Base-by-base conservation (phyloP, 2,888 invertebrate genomes). In the Orthosia incerta region DNA sequence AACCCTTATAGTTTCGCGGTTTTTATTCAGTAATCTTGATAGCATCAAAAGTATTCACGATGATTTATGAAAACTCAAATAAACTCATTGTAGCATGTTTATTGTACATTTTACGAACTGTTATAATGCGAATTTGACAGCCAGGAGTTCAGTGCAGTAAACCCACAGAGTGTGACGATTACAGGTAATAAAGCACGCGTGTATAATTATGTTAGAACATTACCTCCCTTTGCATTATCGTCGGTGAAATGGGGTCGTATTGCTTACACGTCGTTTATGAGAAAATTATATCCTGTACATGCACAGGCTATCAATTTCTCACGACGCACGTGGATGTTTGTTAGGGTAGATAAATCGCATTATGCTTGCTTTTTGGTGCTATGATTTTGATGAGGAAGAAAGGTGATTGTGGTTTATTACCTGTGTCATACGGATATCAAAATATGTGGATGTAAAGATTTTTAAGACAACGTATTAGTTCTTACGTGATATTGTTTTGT, bases 131-230 rank as follows among this genome's bases (percentile, higher is more conserved):
- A 67, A 46, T 67, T 67, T 63, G 73, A 78, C 45, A 46, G 59
- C 48, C 31, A 20, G n/a, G 13, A 64, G 59, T 67, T 64, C 45
- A 64, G 48, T 23, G 66, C 55, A 63, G 45, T 77, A 73, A 77
- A 67, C 57, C 73, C 46, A 39, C 66, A 26, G 55, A 63, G 59
- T 63, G 57, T 73, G 51, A 55, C 65, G 74, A 63, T 79, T 67
- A 78, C 77, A 73, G 73, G 79, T 79, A 67, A 78, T 78, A 79
- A 78, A 78, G 73, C 73, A 79, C 46, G 66, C 46, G 15, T 73
- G 72, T 73, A 73, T 79, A 60, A 78, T 79, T 55, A 79, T 46
- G 73, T 79, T 55, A 73, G 59, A 60, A 73, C 73, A 59, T 78
- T 64, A 73, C 59, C 51, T 62, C 50, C 78, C 57, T 50, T 64